Conservation (phyloP, 1,140 invertebrate species). For the Lucilia sericata region DNA sequence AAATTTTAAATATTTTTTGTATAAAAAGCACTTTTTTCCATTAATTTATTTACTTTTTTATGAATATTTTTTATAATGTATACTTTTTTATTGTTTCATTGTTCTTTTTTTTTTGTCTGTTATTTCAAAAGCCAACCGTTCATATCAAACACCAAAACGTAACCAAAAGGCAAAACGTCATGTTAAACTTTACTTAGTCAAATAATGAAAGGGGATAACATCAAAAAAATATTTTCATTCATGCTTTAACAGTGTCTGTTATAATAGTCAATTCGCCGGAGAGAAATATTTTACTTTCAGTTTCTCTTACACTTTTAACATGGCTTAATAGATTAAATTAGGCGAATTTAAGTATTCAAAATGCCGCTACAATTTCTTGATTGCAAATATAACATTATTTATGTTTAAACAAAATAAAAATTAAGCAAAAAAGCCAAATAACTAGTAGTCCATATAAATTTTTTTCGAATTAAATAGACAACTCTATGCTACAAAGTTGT, state of each 20-base stretch:
- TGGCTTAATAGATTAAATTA: not conserved
- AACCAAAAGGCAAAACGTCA: conserved; percentile 38
- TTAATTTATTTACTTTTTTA: conserved; percentile 8
- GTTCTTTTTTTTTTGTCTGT: not conserved
- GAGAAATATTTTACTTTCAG: not conserved
- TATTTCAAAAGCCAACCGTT: conserved; percentile 36
- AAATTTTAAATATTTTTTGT: not conserved
- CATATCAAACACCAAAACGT: conserved; percentile 40
- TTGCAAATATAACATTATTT: not conserved
- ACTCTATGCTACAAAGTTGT: too few relatives aligned
- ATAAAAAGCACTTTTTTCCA: not conserved
- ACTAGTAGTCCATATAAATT: too few relatives aligned
- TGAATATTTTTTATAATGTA: not conserved
- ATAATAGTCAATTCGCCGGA: conserved; percentile 24
- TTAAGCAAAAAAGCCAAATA: not conserved
- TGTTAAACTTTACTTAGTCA: conserved; percentile 13
- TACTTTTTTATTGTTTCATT: not conserved
- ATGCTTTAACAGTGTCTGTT: not conserved
- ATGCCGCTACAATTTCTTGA: not conserved
- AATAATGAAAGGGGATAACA: conserved; percentile 1
- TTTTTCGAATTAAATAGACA: too few relatives aligned
- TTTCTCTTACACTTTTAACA: not conserved
- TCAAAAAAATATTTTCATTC: conserved; percentile 32
- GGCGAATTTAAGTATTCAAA: not conserved
- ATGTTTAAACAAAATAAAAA: not conserved